Evolutionary conservation across 2,797 vertebrate genomes (phyloP).

Genomic region (Smutsia temminckii): DNA sequence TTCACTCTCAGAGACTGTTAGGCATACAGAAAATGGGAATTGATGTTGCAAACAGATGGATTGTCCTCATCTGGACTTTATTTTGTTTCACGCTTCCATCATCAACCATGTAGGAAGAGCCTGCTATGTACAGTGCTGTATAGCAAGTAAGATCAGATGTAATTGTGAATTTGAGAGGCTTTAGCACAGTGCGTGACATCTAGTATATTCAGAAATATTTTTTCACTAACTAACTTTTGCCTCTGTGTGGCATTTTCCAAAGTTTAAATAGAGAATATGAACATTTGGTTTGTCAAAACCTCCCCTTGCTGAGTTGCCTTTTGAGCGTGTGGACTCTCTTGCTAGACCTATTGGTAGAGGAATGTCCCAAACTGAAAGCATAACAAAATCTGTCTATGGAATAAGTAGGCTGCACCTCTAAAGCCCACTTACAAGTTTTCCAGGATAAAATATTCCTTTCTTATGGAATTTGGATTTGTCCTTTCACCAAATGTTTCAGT

Average conservation of each 20-base stretch:
- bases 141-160: not conserved
- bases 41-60: not conserved
- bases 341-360: not conserved
- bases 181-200: not conserved
- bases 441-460: not conserved
- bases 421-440: constrained; percentile 15
- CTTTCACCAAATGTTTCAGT: not conserved
- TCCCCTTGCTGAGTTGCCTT: not conserved
- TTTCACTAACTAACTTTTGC: not conserved
- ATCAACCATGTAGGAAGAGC: not conserved
- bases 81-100: constrained; percentile 32
- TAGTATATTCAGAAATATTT: not conserved
- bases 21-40: constrained; percentile 33
- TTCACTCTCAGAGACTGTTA: constrained; percentile 53
- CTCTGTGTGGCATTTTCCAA: not conserved
- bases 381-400: not conserved
- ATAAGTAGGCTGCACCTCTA: not conserved
- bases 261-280: not conserved
- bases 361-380: not conserved
- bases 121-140: not conserved
- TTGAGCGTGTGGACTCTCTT: not conserved
- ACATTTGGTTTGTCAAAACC: not conserved
- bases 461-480: not conserved
- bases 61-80: constrained; percentile 7
- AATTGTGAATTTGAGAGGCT: not conserved